Evolutionary conservation across 2,888 invertebrate genomes (phyloP).

Genomic region (Macrosiphum euphorbiae): DNA sequence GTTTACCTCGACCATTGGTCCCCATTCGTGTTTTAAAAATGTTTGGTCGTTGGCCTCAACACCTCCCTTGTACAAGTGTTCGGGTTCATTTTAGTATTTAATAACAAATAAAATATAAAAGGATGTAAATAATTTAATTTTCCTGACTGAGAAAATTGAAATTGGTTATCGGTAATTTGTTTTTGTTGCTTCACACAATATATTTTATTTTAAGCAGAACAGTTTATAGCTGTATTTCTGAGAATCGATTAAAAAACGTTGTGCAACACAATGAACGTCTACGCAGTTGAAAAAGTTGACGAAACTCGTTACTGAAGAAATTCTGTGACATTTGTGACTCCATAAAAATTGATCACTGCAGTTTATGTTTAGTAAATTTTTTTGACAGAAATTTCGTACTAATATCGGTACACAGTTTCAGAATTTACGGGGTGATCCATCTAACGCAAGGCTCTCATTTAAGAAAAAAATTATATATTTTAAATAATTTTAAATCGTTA

Average conservation of each 20-base stretch:
- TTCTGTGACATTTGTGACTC: too few species aligned
- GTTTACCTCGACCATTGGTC: neutral
- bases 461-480: neutral
- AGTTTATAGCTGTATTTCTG: too few species aligned
- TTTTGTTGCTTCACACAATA: too few species aligned
- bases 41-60: neutral
- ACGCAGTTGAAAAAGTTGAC: too few species aligned
- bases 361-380: neutral
- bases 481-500: neutral
- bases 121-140: neutral
- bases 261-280: too few species aligned
- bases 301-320: too few species aligned
- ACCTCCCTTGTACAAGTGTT: neutral
- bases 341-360: neutral
- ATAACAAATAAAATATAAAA: neutral
- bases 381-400: neutral
- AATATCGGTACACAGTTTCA: neutral
- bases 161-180: neutral
- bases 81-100: neutral
- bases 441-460: neutral
- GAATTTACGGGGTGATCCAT: neutral
- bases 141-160: neutral
- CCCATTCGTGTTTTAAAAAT: neutral
- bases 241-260: too few species aligned
- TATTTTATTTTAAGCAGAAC: too few species aligned